Evolutionary conservation across 1,140 invertebrate species (phyloP).

Genomic region (Drosophila bifasciata): DNA sequence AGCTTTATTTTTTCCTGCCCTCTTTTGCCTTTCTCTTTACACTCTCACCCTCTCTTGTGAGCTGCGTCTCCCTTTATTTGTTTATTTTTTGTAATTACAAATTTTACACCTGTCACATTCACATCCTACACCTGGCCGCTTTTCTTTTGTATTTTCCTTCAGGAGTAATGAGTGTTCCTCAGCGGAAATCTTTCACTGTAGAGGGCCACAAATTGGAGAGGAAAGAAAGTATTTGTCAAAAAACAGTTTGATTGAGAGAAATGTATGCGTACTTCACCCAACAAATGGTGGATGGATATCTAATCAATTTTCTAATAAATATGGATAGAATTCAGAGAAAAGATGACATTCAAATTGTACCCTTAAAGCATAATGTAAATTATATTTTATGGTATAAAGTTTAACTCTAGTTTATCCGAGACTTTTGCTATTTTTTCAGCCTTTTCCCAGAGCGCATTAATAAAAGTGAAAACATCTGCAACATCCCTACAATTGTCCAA

Average conservation of each 20-base stretch:
- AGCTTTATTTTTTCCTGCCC: conserved; percentile 65
- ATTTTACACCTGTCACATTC: conserved; percentile 22
- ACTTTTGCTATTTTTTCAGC: not conserved
- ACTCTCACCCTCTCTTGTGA: conserved; percentile 6
- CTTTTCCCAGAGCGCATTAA: not conserved
- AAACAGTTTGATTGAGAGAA: not conserved
- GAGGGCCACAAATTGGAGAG: conserved; percentile 3
- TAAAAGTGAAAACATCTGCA: conserved; percentile 3
- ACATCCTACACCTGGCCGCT: not conserved
- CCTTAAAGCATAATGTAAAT: too few species aligned
- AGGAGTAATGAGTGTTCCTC: not conserved
- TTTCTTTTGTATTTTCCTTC: conserved; percentile 8
- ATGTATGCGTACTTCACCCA: too few species aligned
- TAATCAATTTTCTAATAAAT: too few species aligned
- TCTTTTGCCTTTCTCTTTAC: conserved; percentile 45
- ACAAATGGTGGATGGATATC: too few species aligned
- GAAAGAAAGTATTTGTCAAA: conserved; percentile 30
- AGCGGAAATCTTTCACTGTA: conserved; percentile 15
- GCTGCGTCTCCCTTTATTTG: conserved; percentile 29
- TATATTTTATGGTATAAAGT: too few species aligned
- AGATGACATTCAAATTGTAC: too few species aligned
- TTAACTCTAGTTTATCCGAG: too few species aligned
- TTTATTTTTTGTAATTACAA: conserved; percentile 50
- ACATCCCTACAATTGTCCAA: not conserved
- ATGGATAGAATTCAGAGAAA: too few species aligned